Evolutionary conservation across 2,888 invertebrate species (phyloP), one percentile per base, ranked within the genome.

Genomic region (Idaea straminata): DNA sequence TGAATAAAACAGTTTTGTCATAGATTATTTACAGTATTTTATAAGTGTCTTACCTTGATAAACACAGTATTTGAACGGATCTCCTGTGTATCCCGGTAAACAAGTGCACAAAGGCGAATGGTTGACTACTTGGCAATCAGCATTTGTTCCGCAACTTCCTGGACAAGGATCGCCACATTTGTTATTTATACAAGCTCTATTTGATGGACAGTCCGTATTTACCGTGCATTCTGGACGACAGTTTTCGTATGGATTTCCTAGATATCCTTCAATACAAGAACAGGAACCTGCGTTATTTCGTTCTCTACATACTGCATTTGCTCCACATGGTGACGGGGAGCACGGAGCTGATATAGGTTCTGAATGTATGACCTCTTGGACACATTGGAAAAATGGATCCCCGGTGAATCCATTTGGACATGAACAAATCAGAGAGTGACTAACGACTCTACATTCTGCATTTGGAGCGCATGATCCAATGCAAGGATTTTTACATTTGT

Each of bases 141-240:
- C 95, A 82, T 96, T 96, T 70, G 94, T 92, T 5, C 96, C 96
- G 82, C 97, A 97, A 64, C 95, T 95, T 69, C 96, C 96, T 34
- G 96, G 96, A 76, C 97, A 97, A 35, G 97, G 96, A 85, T 97
- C 95, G 63, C 91, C 86, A 78, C 97, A 97, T 84, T 95, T 96
- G 74, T 95, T 95, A 75, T 94, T 94, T 4, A 96, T 88, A 77
- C 96, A 96, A 5, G 96, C 96, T 78, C 85, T 94, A 77, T 95
- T 95, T 4, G 95, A 94, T 0, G 95, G 87, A 79, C 96, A 96
- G 80, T 96, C 96, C 0, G 95, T 95, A 82, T 95, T 96, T 3
- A 95, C 86, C 1, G 94, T 89, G 82, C 96, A 96, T 89, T 96
- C 96, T 15, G 96, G 96, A 65, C 96, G 92, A 78, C 96, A 96